A percentile compares a stretch with the other conserved stretches of the same genome.
These are phyloP conservation scores for Emydoidea blandingii DNA, from an alignment of 2,797 vertebrate species.

Conservation along the genomic window DNA sequence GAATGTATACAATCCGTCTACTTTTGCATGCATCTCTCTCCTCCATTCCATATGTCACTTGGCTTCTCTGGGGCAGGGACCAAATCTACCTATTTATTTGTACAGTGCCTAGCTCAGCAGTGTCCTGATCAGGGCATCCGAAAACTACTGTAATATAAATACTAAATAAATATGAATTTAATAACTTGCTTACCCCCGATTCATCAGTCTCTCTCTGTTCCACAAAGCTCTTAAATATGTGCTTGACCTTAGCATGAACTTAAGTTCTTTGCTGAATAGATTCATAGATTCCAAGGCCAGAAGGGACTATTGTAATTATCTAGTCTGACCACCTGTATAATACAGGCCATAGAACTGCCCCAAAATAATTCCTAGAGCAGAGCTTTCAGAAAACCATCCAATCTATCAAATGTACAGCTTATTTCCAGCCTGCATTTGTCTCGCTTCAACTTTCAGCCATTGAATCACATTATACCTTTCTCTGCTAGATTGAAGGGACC, in stretches of 20 bases:
- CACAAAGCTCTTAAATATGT: background rate
- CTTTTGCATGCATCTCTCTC: background rate
- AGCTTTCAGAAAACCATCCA: background rate
- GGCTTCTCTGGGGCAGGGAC: background rate
- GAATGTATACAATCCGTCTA: background rate
- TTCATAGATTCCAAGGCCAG: background rate
- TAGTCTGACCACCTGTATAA: background rate
- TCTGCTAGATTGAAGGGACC: background rate
- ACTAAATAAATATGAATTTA: background rate
- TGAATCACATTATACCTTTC: background rate
- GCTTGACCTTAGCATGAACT: background rate
- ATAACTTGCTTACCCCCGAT: background rate
- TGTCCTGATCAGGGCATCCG: background rate
- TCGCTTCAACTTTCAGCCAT: background rate
- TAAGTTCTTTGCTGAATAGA: background rate
- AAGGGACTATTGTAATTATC: background rate
- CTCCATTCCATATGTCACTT: background rate
- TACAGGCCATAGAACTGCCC: background rate
- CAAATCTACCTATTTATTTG: background rate
- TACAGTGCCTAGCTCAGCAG: background rate
- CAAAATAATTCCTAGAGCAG: background rate
- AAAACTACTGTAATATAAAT: background rate
- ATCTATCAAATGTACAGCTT: too few relatives aligned
- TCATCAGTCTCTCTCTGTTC: background rate
- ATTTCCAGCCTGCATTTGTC: background rate